Base-by-base conservation (phyloP, 2,113 vertebrate genomes). In the Sciurus niger region DNA sequence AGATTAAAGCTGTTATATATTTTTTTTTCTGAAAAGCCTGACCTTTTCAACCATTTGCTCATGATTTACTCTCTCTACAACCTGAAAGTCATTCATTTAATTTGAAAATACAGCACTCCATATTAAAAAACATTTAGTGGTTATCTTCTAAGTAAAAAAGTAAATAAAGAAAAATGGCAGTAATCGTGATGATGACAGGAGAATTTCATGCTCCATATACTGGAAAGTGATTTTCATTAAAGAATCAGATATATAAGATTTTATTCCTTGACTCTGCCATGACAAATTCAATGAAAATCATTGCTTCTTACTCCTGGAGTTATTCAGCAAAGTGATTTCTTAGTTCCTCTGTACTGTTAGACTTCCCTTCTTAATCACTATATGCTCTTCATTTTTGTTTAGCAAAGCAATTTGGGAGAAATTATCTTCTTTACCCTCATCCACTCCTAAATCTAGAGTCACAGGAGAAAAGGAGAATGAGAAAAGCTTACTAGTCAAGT, bases 101-200 rank as follows among this genome's bases (percentile, higher is more conserved):
- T 83, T 70, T 84, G 70, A 89, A 55, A 84, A 94, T 67, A 40
- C 7, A 77, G 16, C 63, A 20, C 76, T 60, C 13, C 2, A 5
- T 8, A 84, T 92, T 80, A 88, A 84, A 90, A 74, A 65, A 90
- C 1, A 82, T 53, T 9, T 95, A 20, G 82, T 97, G 37, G 7
- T 78, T 55, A 12, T 98, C 68, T 90, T 63, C 30, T 37, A 96
- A 95, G 51, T 55, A 77, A 88, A 40, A 93, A 37, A 55, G 43
- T 32, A 55, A 46, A 74, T 30, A 37, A 0, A 68, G 14, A 90
- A 73, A 58, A 78, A 76, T 70, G 20, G 4, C 16, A 55, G 18
- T 55, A 73, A 63, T 22, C 37, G 32, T 85, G 6, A 73, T 60
- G 17, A 60, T 67, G 30, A 90, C 16, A 87, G 25, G 4, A 3